Conservation (phyloP, 2,888 invertebrate genomes). For the Chloroclystis v-ata region DNA sequence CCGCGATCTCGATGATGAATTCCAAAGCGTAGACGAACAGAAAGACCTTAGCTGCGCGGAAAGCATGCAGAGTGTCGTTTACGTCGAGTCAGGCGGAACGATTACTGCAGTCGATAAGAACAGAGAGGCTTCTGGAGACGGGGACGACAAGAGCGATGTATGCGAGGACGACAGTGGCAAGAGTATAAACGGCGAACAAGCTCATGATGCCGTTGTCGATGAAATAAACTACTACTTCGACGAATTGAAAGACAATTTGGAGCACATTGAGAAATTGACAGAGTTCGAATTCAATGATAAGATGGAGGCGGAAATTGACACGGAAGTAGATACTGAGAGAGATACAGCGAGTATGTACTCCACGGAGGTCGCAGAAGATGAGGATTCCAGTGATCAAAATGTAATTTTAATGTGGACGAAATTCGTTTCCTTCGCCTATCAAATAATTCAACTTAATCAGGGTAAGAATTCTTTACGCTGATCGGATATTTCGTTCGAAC, state of each 20-base stretch:
- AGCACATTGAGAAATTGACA: conserved; percentile 45
- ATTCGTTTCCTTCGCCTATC: conserved; percentile 63
- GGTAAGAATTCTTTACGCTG: conserved; percentile 41
- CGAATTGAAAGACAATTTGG: conserved; percentile 48
- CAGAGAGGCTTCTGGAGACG: background rate
- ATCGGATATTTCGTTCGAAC: too few relatives aligned
- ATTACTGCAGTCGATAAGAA: conserved; percentile 37
- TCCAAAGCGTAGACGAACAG: conserved; percentile 34
- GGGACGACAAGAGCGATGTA: too few relatives aligned
- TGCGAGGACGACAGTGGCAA: too few relatives aligned
- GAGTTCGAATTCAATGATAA: conserved; percentile 37
- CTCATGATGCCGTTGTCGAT: conserved; percentile 34
- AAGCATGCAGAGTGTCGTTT: conserved; percentile 43
- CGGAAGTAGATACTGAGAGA: too few relatives aligned
- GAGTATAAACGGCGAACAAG: too few relatives aligned
- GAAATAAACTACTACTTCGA: conserved; percentile 50
- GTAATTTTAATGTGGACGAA: conserved; percentile 53
- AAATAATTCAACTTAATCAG: conserved; percentile 56
- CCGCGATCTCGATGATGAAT: conserved; percentile 34
- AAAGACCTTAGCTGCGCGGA: conserved; percentile 36
- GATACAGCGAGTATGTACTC: conserved; percentile 27
- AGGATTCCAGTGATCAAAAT: conserved; percentile 36
- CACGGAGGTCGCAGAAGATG: conserved; percentile 18
- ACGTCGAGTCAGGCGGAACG: conserved; percentile 33
- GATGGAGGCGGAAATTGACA: conserved; percentile 26